These are phyloP conservation scores for Ypsolopha scabrella DNA, from an alignment of 2,888 invertebrate genomes.

Conservation along the genomic window DNA sequence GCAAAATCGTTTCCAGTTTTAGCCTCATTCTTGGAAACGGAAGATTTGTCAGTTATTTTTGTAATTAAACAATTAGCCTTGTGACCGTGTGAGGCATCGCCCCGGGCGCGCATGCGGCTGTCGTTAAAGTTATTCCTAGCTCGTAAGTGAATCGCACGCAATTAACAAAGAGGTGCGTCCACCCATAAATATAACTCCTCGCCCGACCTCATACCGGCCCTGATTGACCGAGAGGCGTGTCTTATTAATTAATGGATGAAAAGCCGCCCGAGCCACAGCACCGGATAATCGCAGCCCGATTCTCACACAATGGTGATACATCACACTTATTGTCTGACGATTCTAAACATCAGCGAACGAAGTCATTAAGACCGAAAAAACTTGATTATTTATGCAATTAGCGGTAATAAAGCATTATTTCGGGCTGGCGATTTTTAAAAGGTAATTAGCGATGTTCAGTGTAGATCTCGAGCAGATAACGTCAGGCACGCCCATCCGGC, in stretches of 20 bases:
- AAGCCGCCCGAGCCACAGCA: constrained; percentile 42
- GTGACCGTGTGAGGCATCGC: constrained; percentile 12
- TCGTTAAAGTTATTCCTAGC: constrained; percentile 42
- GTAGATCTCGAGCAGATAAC: neutral
- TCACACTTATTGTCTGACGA: constrained; percentile 63
- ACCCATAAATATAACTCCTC: constrained; percentile 49
- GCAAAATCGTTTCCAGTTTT: neutral
- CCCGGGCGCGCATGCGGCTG: constrained; percentile 21
- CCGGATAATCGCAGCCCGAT: constrained; percentile 44
- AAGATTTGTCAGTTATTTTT: neutral
- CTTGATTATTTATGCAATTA: neutral
- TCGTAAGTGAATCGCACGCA: constrained; percentile 50
- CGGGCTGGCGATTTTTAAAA: neutral
- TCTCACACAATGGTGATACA: constrained; percentile 62
- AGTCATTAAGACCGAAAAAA: constrained; percentile 46
- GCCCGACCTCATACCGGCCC: constrained; percentile 43
- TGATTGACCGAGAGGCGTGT: constrained; percentile 59
- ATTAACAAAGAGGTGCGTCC: constrained; percentile 54
- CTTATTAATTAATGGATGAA: constrained; percentile 63
- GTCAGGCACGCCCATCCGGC: neutral
- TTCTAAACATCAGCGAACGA: constrained; percentile 60
- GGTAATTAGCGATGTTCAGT: neutral
- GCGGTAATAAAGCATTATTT: neutral
- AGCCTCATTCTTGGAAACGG: neutral
- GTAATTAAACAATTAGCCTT: constrained; percentile 3